phyloP scores from a whole-genome alignment of 2,113 vertebrate genomes.

The Eclectus roratus region DNA sequence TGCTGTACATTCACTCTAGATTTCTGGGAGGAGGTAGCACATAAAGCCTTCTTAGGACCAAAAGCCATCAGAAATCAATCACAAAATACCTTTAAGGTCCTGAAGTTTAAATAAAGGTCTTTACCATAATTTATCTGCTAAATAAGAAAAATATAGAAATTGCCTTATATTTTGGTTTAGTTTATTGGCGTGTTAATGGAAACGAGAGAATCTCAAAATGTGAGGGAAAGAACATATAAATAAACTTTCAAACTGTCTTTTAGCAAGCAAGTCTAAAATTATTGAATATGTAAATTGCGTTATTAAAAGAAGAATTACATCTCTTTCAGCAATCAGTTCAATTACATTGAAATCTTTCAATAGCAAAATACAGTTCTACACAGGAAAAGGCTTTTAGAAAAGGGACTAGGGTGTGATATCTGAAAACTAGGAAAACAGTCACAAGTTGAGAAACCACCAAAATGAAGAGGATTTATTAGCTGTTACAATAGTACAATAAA shows the following conservation, averaged over 20 bases:
- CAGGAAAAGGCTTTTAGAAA: conserved; percentile 25
- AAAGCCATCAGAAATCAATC: not conserved
- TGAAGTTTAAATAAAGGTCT: not conserved
- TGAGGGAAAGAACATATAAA: conserved; percentile 62
- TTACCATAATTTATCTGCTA: not conserved
- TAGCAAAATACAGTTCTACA: conserved; percentile 52
- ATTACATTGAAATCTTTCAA: conserved; percentile 62
- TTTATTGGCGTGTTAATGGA: not conserved
- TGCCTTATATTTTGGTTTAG: conserved; percentile 43
- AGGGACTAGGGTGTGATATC: conserved; percentile 38
- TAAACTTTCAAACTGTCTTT: conserved; percentile 68
- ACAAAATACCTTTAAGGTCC: not conserved
- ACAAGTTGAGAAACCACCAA: not conserved
- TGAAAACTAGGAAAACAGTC: conserved; percentile 35
- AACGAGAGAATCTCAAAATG: conserved; percentile 40
- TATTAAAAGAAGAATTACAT: conserved; percentile 72
- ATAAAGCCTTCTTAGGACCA: not conserved
- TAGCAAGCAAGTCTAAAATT: conserved; percentile 54
- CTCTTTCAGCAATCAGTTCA: conserved; percentile 71
- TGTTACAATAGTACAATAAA: not conserved
- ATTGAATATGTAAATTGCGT: conserved; percentile 66
- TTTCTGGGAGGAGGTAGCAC: accelerated
- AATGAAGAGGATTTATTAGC: not conserved
- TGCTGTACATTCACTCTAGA: not conserved
- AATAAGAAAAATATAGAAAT: conserved; percentile 5